These are phyloP conservation scores for Nemopilema nomurai DNA, from an alignment of 30 jellyfish, hydroid and myxozoan species.

Conservation along the genomic window DNA sequence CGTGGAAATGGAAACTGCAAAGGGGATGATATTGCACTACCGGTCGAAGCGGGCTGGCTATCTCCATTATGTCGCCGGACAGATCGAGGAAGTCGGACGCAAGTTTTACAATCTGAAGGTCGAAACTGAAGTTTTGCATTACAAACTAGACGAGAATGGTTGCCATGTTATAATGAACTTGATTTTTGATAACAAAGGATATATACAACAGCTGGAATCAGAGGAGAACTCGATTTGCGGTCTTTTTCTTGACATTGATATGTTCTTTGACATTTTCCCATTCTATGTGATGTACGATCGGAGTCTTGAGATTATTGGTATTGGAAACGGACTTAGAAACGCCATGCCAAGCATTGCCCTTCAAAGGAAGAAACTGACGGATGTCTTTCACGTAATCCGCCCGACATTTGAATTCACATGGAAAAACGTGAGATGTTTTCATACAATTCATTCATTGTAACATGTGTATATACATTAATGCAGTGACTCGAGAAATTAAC, in stretches of 20 bases:
- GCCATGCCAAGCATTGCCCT: slow-evolving; percentile 16
- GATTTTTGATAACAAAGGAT: slow-evolving; percentile 59
- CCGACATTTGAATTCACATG: slow-evolving; percentile 65
- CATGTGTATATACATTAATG: background rate
- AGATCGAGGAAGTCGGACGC: slow-evolving; percentile 64
- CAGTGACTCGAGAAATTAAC: too few relatives aligned
- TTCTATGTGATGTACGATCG: slow-evolving; percentile 47
- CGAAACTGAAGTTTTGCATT: slow-evolving; percentile 43
- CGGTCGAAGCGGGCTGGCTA: slow-evolving; percentile 56
- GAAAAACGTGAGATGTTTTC: slow-evolving; percentile 46
- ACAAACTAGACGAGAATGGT: slow-evolving; percentile 48
- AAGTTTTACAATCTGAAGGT: slow-evolving; percentile 48
- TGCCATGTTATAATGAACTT: slow-evolving; percentile 48
- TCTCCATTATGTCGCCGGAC: slow-evolving; percentile 64
- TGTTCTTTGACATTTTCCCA: slow-evolving; percentile 69
- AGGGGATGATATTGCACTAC: slow-evolving; percentile 65
- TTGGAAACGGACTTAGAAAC: slow-evolving; percentile 52
- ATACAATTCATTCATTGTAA: background rate
- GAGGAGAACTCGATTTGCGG: slow-evolving; percentile 48
- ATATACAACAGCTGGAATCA: slow-evolving; percentile 25
- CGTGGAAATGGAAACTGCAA: slow-evolving; percentile 63
- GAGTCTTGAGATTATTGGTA: slow-evolving; percentile 20
- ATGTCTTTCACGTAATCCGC: slow-evolving; percentile 60
- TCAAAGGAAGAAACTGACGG: slow-evolving; percentile 33
- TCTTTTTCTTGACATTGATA: slow-evolving; percentile 23